Evolutionary conservation across 1,140 invertebrate species (phyloP).

Genomic region (Drosophila bifasciata): DNA sequence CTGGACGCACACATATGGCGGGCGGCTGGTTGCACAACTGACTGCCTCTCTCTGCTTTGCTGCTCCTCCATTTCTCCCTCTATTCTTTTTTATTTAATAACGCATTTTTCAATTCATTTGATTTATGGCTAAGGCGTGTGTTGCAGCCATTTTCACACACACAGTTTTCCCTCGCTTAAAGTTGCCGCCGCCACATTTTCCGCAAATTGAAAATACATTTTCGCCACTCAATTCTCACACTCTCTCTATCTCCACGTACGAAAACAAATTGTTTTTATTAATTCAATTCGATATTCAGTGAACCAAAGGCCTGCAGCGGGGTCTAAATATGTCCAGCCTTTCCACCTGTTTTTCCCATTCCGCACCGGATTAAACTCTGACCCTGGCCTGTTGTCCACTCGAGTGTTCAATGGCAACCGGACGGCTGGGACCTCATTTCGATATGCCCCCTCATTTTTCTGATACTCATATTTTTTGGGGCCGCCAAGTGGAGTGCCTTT

Average conservation of each 20-base stretch:
- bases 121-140: slow-evolving; percentile 69
- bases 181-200: slow-evolving; percentile 1
- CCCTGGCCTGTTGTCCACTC: slow-evolving; percentile 37
- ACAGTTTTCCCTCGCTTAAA: slow-evolving; percentile 8
- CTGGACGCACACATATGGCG: slow-evolving; percentile 48
- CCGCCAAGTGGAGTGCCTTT: slow-evolving; percentile 4
- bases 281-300: slow-evolving; percentile 68
- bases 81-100: slow-evolving; percentile 69
- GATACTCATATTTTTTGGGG: slow-evolving; percentile 21
- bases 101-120: slow-evolving; percentile 78
- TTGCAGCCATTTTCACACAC: slow-evolving; percentile 44
- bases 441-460: slow-evolving; percentile 27
- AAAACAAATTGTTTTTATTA: slow-evolving; percentile 76
- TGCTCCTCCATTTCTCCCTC: slow-evolving; percentile 19
- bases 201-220: slow-evolving; percentile 68
- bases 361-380: neutral
- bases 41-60: slow-evolving; percentile 1
- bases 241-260: neutral
- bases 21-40: slow-evolving; percentile 17
- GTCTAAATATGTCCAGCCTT: slow-evolving; percentile 48
- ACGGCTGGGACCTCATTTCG: slow-evolving; percentile 38
- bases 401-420: slow-evolving; percentile 59
- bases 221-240: slow-evolving; percentile 28
- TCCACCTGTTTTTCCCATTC: slow-evolving; percentile 43
- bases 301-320: slow-evolving; percentile 43